Evolutionary conservation across 2,888 invertebrate species (phyloP), one percentile per base, ranked within the genome.

Genomic region (Notodonta dromedarius): DNA sequence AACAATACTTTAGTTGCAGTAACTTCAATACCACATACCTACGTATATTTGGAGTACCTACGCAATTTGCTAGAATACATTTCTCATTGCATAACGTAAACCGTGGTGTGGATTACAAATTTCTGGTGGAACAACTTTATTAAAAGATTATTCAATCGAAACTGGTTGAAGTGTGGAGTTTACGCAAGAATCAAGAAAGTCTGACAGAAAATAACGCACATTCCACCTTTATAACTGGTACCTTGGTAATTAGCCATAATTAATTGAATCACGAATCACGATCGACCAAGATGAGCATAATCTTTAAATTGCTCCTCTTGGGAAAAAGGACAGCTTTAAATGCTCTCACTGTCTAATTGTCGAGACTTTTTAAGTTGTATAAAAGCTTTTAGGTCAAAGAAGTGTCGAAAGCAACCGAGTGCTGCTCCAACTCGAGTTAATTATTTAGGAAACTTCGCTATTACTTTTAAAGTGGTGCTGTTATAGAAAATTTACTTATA

Each of bases 361-460:
- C 70, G 69, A 67, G 67, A 65, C 62, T 67, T 73, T 70, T 63
- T 67, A 69, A 74, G 61, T 69, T 65, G 60, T 39, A 62, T 61
- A 60, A 68, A 74, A 64, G 66, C 63, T 68, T 70, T 69, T 65
- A 69, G 65, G 65, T 73, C 68, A 63, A 62, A 72, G 60, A 63
- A 61, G 67, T 60, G 59, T 59, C 65, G 56, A 54, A 62, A 71
- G 66, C 63, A 60, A 63, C 55, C 58, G 59, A 66, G 53, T 32
- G 32, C 59, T 59, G 56, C 62, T 59, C 42, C 54, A 71, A 62
- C 61, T 61, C 59, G 52, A 69, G 60, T 71, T 61, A 69, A 71
- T 58, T 66, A 70, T 70, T 66, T 60, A 63, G 60, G 58, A 48
- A 71, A 69, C 52, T 69, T 71, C 56, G 57, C 56, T 55, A 46